phyloP scores from a whole-genome alignment of 1,140 invertebrate genomes.

The Chironomus striatipennis region DNA sequence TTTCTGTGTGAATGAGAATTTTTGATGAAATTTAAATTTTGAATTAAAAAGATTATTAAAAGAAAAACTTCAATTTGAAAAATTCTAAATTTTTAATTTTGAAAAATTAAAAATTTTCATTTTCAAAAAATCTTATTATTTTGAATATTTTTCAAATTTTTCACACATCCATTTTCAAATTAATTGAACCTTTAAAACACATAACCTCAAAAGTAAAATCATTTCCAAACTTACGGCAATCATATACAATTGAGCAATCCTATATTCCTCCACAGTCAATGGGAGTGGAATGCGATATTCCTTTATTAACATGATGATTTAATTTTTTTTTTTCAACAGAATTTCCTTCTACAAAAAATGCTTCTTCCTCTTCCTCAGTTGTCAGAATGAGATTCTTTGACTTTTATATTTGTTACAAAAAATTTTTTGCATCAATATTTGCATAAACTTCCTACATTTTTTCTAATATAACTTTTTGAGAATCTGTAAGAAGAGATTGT shows the following conservation, averaged over 20 bases:
- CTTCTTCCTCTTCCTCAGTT: background rate
- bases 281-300: conserved; percentile 98
- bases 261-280: conserved; percentile 95
- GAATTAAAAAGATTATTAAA: too few relatives aligned
- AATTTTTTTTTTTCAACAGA: background rate
- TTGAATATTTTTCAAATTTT: too few relatives aligned
- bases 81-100: too few relatives aligned
- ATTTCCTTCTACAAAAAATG: background rate
- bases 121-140: too few relatives aligned
- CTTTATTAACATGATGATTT: conserved; percentile 77
- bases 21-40: too few relatives aligned
- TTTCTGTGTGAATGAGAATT: conserved; percentile 70
- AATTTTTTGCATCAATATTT: background rate
- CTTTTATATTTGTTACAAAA: background rate
- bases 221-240: conserved; percentile 95
- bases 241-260: conserved; percentile 99
- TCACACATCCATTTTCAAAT: too few relatives aligned
- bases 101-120: too few relatives aligned
- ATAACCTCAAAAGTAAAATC: too few relatives aligned
- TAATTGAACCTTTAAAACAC: too few relatives aligned
- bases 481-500: background rate
- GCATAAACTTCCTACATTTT: background rate
- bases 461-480: background rate
- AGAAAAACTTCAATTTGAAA: too few relatives aligned
- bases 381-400: background rate